Conservation (phyloP, 2,113 vertebrate species). For the Geococcyx californianus region DNA sequence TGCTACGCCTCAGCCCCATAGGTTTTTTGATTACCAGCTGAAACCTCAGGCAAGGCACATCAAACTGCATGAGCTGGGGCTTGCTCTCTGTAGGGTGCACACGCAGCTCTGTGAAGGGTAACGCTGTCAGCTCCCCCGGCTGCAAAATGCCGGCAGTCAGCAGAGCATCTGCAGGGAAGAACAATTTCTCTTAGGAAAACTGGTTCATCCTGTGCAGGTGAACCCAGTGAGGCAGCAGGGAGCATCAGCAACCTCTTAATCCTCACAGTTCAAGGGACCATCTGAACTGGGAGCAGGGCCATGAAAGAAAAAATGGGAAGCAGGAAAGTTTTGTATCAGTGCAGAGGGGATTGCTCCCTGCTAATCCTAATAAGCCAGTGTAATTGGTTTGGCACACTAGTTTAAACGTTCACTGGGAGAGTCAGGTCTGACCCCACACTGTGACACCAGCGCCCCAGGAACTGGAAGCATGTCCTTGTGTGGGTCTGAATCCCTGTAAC, state of each 20-base stretch:
- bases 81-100: not conserved
- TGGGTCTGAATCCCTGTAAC: not conserved
- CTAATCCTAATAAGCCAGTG: not conserved
- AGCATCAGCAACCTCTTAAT: not conserved
- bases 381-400: not conserved
- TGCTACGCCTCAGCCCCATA: not conserved
- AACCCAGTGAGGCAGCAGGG: rapidly evolving
- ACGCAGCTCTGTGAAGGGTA: not conserved
- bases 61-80: not conserved
- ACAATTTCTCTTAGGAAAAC: not conserved
- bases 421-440: not conserved
- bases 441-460: not conserved
- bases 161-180: not conserved
- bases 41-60: not conserved
- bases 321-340: not conserved
- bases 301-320: not conserved
- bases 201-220: not conserved
- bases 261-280: not conserved
- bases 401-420: not conserved
- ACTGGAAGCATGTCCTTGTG: not conserved
- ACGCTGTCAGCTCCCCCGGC: rapidly evolving
- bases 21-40: not conserved
- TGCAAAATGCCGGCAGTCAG: not conserved
- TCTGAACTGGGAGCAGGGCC: not conserved
- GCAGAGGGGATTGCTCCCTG: not conserved